phyloP scores from a whole-genome alignment of 2,797 vertebrate species.

The Antrozous pallidus region DNA sequence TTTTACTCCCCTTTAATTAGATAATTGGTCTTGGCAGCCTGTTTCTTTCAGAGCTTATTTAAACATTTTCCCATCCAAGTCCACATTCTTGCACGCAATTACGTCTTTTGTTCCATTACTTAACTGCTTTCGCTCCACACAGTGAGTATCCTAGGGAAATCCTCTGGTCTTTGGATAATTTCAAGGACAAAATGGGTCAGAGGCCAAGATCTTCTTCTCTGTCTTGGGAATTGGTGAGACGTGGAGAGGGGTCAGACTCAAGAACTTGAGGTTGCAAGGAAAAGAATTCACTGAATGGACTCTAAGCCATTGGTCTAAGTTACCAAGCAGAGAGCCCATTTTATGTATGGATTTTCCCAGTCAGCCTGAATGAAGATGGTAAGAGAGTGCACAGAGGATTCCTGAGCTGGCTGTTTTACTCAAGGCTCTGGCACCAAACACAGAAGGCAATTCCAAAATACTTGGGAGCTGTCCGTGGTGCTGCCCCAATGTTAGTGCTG shows the following conservation, averaged over 20 bases:
- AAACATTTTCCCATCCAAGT: conserved; percentile 60
- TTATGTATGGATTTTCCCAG: not conserved
- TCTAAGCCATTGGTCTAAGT: not conserved
- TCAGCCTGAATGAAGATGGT: not conserved
- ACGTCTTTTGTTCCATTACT: conserved; percentile 67
- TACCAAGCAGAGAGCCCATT: not conserved
- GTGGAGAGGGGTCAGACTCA: not conserved
- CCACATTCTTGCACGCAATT: conserved; percentile 56
- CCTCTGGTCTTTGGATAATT: conserved; percentile 37
- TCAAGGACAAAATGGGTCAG: conserved; percentile 55
- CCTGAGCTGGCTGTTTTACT: not conserved
- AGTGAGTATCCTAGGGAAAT: conserved; percentile 47
- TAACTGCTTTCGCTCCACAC: conserved; percentile 65
- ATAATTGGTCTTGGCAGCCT: conserved; percentile 67
- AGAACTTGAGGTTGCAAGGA: conserved; percentile 18
- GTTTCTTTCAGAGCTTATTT: conserved; percentile 65
- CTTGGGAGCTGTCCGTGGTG: conserved; percentile 39
- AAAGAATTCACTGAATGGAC: conserved; percentile 35
- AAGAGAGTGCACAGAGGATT: not conserved
- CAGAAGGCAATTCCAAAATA: not conserved
- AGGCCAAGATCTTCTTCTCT: conserved; percentile 47
- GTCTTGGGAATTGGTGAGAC: not conserved
- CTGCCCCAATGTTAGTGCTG: not conserved
- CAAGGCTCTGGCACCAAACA: not conserved
- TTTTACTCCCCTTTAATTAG: conserved; percentile 67